Base-by-base conservation (phyloP, 2,888 invertebrate species). In the Tenthredo scrophulariae region DNA sequence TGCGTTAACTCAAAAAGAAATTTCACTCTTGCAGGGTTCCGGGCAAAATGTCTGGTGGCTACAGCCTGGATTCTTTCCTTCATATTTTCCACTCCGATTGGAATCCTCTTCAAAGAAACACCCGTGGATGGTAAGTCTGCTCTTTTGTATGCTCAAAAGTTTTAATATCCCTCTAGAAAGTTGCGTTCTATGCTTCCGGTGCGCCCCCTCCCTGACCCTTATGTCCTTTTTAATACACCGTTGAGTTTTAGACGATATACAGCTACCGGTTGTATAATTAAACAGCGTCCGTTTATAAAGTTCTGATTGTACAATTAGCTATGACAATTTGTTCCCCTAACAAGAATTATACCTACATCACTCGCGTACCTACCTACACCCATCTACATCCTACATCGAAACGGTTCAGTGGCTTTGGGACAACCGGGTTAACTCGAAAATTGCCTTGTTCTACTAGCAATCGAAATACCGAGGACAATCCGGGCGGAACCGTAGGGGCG, bases 71-170 rank as follows among this genome's bases (percentile, higher is more conserved):
- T 92, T 1, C 88, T 94, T 29, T 93, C 93, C 82, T 91, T 92
- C 50, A 72, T 94, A 10, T 94, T 94, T 87, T 92, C 94, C 10
- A 88, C 91, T 3, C 94, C 94, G 9, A 93, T 93, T 43, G 89
- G 93, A 87, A 85, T 94, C 9, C 91, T 93, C 86, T 89, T 93
- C 87, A 93, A 93, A 87, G 92, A 93, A 85, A 91, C 88, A 74
- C 87, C 89, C 15, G 90, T 93, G 33, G 88, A 92, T 95, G 97
- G 97, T 96, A 93, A 92, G 88, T 54, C 46, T 43, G 74, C 50
- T 37, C n/a, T 22, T 0, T 13, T 58, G 37, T 10, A 40, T 3
- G 5, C 4, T 74, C 22, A 46, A 0, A 58, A 26, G 37, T 29
- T 80, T 77, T 54, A 26, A 77, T 77, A 77, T 77, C 29, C 54